A percentile compares a stretch with the other conserved stretches of the same genome.
phyloP scores from a whole-genome alignment of 1,140 invertebrate genomes.

The Paraescarpia echinospica region DNA sequence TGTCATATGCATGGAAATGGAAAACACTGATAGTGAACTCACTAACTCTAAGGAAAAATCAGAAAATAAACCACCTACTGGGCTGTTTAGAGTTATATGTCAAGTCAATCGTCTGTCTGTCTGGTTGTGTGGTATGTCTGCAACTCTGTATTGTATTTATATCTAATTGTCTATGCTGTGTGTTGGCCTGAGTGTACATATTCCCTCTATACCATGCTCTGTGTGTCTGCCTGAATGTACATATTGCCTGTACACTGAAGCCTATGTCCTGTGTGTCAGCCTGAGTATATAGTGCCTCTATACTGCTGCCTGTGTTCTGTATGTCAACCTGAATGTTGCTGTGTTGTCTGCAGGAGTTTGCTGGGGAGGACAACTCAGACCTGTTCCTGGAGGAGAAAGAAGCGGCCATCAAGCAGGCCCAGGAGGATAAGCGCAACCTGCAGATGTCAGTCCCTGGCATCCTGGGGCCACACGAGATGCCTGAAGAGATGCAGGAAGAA shows the following conservation, averaged over 20 bases:
- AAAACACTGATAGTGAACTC: no score
- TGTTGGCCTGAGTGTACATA: no score
- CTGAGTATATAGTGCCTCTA: not conserved
- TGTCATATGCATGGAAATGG: no score
- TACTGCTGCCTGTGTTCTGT: no score
- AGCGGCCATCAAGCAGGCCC: conserved; percentile 79
- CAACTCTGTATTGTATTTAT: no score
- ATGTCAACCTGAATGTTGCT: not conserved
- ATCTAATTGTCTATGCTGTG: no score
- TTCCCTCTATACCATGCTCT: no score
- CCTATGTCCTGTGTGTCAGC: not conserved
- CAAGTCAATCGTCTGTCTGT: no score
- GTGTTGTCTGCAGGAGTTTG: conserved; percentile 78
- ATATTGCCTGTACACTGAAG: not conserved
- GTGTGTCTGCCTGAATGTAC: not conserved
- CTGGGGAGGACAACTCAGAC: conserved; percentile 96
- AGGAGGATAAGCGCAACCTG: conserved; percentile 89
- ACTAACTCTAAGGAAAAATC: no score
- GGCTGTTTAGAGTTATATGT: no score
- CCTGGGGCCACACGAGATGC: conserved; percentile 91
- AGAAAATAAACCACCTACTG: no score
- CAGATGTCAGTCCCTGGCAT: conserved; percentile 95
- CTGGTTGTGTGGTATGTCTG: no score
- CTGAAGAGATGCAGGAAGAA: conserved; percentile 95
- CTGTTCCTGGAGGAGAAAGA: conserved; percentile 96